A percentile compares a stretch with the other conserved stretches of the same genome.
phyloP scores from a whole-genome alignment of 2,113 vertebrate species.

The Odocoileus virginianus region DNA sequence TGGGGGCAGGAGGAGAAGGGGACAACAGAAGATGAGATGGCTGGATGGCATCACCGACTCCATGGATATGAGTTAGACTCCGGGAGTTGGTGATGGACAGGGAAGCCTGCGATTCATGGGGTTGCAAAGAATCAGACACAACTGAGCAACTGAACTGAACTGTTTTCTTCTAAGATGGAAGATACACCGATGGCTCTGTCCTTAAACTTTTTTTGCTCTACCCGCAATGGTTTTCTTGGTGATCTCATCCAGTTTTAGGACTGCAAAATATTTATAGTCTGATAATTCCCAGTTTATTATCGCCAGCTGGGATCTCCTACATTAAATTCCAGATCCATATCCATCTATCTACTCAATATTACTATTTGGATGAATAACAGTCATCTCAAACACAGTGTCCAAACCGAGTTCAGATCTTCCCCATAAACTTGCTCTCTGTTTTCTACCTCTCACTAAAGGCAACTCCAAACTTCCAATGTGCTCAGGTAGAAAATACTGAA shows the following conservation, averaged over 20 bases:
- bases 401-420: background rate
- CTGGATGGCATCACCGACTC: too few relatives aligned
- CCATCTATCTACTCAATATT: background rate
- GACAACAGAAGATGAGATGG: too few relatives aligned
- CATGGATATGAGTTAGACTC: too few relatives aligned
- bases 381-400: background rate
- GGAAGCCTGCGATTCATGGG: too few relatives aligned
- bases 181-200: background rate
- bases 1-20: too few relatives aligned
- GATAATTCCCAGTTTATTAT: constrained; percentile 12
- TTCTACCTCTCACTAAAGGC: background rate
- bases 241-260: background rate
- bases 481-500: background rate
- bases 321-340: background rate
- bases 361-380: background rate
- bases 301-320: background rate
- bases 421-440: background rate
- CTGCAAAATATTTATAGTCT: background rate
- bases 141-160: too few relatives aligned
- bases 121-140: too few relatives aligned
- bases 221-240: background rate
- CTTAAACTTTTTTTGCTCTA: background rate
- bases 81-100: too few relatives aligned
- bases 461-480: background rate
- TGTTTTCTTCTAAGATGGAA: background rate